Base-by-base conservation (phyloP, 2,888 invertebrate species). In the Caenorhabditis uteleia region DNA sequence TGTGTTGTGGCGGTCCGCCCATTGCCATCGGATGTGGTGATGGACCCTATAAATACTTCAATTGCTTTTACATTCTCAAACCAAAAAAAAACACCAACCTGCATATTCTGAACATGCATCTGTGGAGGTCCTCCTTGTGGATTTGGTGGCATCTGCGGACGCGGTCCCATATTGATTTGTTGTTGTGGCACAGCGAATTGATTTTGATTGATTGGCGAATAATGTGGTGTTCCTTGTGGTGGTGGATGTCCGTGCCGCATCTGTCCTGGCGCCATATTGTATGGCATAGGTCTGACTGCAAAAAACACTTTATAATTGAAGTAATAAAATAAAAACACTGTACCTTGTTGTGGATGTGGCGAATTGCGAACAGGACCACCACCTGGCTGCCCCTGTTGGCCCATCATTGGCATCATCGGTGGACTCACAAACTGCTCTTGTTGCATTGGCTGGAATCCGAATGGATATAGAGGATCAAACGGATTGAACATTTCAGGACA, bases 11-110 rank as follows among this genome's bases (percentile, higher is more conserved):
- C n/a, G 14, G 43, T 18, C 31, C 10, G 4, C 33, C 49, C 48
- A 56, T 56, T 38, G 48, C 56, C 56, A 56, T 56, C 14, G 43
- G 48, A 42, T 55, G 55, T 6, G 20, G n/a, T 10, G 54, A 45
- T 23, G 54, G 54, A 25, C 46, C 54, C 7, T n/a, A n/a, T n/a
- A n/a, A n/a, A n/a, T 39, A 4, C 40, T 10, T 26, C 40, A 6
- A 10, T 12, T 5, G 42, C 27, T 36, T 47, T 47, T 29, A 26
- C n/a, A 10, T 21, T n/a, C n/a, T n/a, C n/a, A n/a, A n/a, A n/a
- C 43, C 26, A 26, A 51, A 40, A 33, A 33, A 5, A 18, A 29
- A 6, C 43, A 7, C 16, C 42, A 34, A 14, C 51, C 51, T 7
- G 25, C 25, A 7, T 40, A 44, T 36, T 38, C 45, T 39, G n/a